Conservation (phyloP, 2,797 vertebrate genomes). For the Acestrorhynchus altus region DNA sequence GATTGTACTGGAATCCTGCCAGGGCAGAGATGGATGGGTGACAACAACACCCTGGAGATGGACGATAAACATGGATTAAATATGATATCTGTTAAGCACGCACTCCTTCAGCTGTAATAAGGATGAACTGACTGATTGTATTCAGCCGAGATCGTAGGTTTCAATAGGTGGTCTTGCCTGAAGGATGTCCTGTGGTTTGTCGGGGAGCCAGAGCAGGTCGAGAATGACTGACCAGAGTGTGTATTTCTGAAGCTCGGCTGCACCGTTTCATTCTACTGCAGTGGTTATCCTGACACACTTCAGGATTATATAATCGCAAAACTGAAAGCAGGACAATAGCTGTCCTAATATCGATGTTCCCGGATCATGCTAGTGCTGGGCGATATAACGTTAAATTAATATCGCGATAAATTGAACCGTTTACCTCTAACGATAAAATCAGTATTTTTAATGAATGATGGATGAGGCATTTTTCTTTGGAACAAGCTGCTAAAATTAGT, state of each 20-base stretch:
- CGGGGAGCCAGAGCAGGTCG: not conserved
- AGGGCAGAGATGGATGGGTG: not conserved
- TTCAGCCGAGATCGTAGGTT: slow-evolving; percentile 1
- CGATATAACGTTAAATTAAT: no score
- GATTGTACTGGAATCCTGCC: not conserved
- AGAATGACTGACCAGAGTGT: no score
- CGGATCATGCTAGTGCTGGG: slow-evolving; percentile 20
- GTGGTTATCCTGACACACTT: not conserved
- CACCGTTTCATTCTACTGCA: no score
- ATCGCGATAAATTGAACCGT: no score
- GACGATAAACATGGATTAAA: not conserved
- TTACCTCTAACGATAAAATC: no score
- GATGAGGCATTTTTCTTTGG: no score
- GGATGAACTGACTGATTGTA: not conserved
- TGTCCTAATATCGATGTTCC: not conserved
- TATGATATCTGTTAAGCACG: not conserved
- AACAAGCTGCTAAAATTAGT: no score
- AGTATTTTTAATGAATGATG: no score
- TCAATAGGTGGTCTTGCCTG: not conserved
- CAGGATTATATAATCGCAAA: not conserved
- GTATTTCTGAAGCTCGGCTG: no score
- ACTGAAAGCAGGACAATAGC: not conserved
- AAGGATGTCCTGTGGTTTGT: not conserved
- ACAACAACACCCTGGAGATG: slow-evolving; percentile 9
- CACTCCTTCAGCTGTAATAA: slow-evolving; percentile 18